These are phyloP conservation scores for Sphaeridia pumilis DNA, from an alignment of 2,888 invertebrate genomes.

Conservation along the genomic window DNA sequence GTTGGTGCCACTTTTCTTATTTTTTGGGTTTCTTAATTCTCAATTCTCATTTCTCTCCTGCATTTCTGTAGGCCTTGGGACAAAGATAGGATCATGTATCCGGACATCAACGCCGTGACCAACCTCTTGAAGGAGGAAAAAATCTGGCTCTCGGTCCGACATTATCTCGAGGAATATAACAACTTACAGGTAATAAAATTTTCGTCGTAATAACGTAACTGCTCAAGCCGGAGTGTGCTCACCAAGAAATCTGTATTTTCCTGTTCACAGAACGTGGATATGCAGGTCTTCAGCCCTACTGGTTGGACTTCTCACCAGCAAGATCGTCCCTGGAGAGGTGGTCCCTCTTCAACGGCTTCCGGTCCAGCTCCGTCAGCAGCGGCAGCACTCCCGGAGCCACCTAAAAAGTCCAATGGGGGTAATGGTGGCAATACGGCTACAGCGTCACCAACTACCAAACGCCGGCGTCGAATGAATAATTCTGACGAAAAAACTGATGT, in stretches of 20 bases:
- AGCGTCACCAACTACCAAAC: constrained; percentile 10
- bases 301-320: constrained; percentile 25
- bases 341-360: background rate
- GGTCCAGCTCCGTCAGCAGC: background rate
- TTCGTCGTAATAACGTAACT: background rate
- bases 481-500: no score
- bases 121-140: constrained; percentile 44
- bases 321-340: background rate
- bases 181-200: constrained; percentile 38
- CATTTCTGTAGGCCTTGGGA: constrained; percentile 46
- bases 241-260: no score
- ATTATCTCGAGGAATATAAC: constrained; percentile 42
- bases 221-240: no score
- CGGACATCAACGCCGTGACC: constrained; percentile 51
- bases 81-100: constrained; percentile 53
- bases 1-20: constrained; percentile 36
- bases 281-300: constrained; percentile 46
- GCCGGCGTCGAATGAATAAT: constrained; percentile 9
- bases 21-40: background rate
- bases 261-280: constrained; percentile 42
- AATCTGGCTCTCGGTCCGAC: constrained; percentile 47
- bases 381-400: background rate
- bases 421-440: no score
- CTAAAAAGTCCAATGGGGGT: background rate
- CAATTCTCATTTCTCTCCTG: background rate